These are phyloP conservation scores for Tineola bisselliella DNA, from an alignment of 2,888 invertebrate genomes.

Conservation along the genomic window DNA sequence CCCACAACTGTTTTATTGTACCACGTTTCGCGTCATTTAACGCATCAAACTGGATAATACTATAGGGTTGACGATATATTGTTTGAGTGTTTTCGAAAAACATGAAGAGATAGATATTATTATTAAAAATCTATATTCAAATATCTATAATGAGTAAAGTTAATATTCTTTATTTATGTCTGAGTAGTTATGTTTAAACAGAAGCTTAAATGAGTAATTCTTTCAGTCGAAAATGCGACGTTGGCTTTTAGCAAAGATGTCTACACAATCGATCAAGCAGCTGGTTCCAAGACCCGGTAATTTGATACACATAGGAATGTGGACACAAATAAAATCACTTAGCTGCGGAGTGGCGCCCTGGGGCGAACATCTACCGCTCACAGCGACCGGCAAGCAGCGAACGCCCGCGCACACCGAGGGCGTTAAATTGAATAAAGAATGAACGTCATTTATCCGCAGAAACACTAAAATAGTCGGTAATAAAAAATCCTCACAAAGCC, in stretches of 20 bases:
- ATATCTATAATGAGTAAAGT: no score
- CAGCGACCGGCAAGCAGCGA: conserved; percentile 19
- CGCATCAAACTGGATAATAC: conserved; percentile 28
- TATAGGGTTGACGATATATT: neutral
- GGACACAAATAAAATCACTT: conserved; percentile 68
- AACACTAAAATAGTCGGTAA: conserved; percentile 44
- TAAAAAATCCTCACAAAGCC: conserved; percentile 47
- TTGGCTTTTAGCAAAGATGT: conserved; percentile 43
- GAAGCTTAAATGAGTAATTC: conserved; percentile 20
- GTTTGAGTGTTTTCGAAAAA: neutral
- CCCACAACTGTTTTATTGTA: conserved; percentile 40
- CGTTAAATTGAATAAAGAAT: conserved; percentile 47
- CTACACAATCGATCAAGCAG: conserved; percentile 58
- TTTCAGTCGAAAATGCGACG: conserved; percentile 24
- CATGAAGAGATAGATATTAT: no score
- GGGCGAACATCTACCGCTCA: conserved; percentile 48
- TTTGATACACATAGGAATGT: conserved; percentile 65
- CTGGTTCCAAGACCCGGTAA: conserved; percentile 53
- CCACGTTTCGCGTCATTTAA: conserved; percentile 36
- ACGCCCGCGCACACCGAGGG: conserved; percentile 17
- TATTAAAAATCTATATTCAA: no score
- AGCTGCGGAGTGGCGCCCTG: conserved; percentile 59
- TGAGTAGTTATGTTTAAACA: neutral
- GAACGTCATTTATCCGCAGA: conserved; percentile 41
- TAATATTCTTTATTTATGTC: no score